A percentile compares a stretch with the other conserved stretches of the same genome.
phyloP scores from a whole-genome alignment of 35 echinoderm and acorn worm genomes.

The Ophioderma brevispina region DNA sequence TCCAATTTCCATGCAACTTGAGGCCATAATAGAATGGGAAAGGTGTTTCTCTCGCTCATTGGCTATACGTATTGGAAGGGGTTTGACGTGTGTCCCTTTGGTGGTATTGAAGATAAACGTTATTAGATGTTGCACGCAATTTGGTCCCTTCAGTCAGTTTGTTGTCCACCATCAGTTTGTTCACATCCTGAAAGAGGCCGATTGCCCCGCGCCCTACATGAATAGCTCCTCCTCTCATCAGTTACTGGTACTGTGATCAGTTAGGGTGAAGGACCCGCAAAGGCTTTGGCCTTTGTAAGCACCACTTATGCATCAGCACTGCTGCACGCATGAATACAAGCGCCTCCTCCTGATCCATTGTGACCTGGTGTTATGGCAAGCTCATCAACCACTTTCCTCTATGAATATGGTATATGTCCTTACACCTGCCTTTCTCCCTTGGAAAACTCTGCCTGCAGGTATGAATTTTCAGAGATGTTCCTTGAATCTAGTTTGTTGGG shows the following conservation, averaged over 20 bases:
- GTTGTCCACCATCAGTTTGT: not conserved
- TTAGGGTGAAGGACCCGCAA: slow-evolving; percentile 26
- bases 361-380: not conserved
- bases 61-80: slow-evolving; percentile 2
- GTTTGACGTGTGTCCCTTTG: slow-evolving; percentile 25
- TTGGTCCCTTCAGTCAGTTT: not conserved
- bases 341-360: too few relatives aligned
- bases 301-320: too few relatives aligned
- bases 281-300: slow-evolving; percentile 14
- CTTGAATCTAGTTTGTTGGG: not conserved
- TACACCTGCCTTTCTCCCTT: not conserved
- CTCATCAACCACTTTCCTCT: not conserved
- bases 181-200: not conserved
- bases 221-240: not conserved
- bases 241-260: slow-evolving; percentile 13
- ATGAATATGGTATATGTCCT: not conserved
- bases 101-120: slow-evolving; percentile 22
- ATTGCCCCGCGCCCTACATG: not conserved
- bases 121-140: not conserved
- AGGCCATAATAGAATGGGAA: slow-evolving; percentile 10
- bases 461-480: not conserved
- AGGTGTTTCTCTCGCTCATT: slow-evolving; percentile 13
- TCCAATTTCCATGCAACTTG: not conserved
- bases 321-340: too few relatives aligned
- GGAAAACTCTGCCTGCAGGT: too few relatives aligned